A percentile compares a stretch with the other conserved stretches of the same genome.
phyloP scores from a whole-genome alignment of 2,113 vertebrate genomes.

The Sialia sialis region DNA sequence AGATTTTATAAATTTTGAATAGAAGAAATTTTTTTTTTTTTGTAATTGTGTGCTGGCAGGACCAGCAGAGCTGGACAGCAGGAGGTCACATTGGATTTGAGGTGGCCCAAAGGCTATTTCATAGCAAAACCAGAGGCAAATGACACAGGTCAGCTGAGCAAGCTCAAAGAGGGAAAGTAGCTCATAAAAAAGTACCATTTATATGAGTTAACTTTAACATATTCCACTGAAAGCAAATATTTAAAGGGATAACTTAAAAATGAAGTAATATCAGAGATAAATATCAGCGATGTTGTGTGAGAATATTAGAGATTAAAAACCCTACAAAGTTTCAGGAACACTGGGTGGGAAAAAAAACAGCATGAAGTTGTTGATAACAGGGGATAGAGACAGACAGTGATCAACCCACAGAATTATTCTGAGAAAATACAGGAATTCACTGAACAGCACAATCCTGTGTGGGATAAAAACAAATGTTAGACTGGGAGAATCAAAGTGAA shows the following conservation, averaged over 20 bases:
- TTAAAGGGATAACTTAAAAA: not conserved
- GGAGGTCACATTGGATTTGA: not conserved
- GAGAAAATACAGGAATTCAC: not conserved
- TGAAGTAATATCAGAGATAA: not conserved
- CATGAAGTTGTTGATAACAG: not conserved
- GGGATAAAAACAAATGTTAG: not conserved
- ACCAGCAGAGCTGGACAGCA: not conserved
- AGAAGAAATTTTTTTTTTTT: not conserved
- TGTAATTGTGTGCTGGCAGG: not conserved
- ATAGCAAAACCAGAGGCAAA: not conserved
- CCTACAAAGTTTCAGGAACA: not conserved
- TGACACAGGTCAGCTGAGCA: not conserved
- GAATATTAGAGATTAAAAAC: not conserved
- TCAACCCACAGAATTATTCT: not conserved
- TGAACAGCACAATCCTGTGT: not conserved
- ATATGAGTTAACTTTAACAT: not conserved
- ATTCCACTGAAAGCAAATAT: not conserved
- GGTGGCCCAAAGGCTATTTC: not conserved
- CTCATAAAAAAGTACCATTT: not conserved
- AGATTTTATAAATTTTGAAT: not conserved
- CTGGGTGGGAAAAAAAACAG: not conserved
- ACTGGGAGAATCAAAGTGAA: not conserved
- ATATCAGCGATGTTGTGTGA: not conserved
- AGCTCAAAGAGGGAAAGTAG: not conserved
- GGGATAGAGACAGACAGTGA: not conserved